A percentile compares a stretch with the other conserved stretches of the same genome.
Conservation (phyloP, 2,113 vertebrate species). For the Diphyllodes magnificus region DNA sequence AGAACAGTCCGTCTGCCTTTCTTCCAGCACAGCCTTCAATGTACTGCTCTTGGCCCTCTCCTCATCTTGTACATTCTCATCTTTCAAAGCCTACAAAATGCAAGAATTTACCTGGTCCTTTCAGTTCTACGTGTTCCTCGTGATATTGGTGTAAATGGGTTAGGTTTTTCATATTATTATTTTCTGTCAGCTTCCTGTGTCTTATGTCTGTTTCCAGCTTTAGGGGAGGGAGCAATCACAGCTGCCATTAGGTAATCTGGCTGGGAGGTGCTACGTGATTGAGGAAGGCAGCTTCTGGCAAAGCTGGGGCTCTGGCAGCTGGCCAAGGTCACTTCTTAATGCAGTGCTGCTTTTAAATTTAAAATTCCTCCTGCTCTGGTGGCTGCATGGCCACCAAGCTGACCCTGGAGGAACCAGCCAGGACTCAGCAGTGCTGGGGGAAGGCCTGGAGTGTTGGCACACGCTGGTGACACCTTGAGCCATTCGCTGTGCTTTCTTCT, state of each 20-base stretch:
- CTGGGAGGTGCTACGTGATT: neutral
- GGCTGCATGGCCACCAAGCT: neutral
- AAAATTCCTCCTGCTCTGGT: neutral
- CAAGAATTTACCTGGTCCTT: neutral
- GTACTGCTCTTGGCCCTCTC: neutral
- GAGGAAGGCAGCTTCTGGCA: neutral
- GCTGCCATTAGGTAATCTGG: neutral
- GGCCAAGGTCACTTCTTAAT: neutral
- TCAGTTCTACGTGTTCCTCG: fast-evolving
- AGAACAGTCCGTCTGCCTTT: neutral
- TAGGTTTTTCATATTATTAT: neutral
- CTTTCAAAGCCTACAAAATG: neutral
- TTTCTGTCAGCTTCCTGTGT: neutral
- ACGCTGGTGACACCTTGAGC: neutral
- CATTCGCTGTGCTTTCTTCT: neutral
- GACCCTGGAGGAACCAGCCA: neutral
- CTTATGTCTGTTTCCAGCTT: neutral
- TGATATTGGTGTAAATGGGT: neutral
- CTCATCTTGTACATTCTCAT: neutral
- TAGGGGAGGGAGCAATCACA: neutral
- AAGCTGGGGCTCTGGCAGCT: neutral
- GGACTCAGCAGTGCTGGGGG: neutral
- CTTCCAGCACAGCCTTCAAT: neutral
- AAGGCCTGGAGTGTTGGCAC: neutral
- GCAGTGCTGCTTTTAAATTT: neutral